Conservation (phyloP, 2,797 vertebrate genomes). For the Liparis tanakae region DNA sequence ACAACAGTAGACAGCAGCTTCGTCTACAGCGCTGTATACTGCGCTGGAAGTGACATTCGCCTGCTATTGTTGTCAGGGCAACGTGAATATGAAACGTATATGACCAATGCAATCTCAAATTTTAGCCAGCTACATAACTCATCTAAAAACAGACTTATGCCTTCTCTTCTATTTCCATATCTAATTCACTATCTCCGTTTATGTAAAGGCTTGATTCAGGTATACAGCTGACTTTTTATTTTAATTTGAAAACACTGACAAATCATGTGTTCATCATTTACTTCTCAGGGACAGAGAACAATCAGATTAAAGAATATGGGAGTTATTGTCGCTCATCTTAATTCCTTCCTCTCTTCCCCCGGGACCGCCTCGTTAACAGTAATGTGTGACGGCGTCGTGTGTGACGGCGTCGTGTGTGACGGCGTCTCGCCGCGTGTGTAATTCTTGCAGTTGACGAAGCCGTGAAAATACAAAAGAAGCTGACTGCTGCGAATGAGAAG, state of each 20-base stretch:
- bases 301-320: not conserved
- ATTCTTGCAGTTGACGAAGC: slow-evolving; percentile 88
- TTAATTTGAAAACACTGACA: not conserved
- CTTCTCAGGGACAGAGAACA: not conserved
- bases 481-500: slow-evolving; percentile 84
- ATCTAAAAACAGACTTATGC: slow-evolving; percentile 61
- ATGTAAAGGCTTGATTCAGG: slow-evolving; percentile 46
- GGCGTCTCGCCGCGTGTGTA: not conserved
- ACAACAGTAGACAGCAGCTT: not conserved
- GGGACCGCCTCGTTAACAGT: not conserved
- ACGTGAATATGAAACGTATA: not conserved
- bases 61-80: slow-evolving; percentile 1
- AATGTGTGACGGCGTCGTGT: not conserved
- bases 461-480: slow-evolving; percentile 87
- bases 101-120: slow-evolving; percentile 25
- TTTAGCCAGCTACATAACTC: slow-evolving; percentile 31
- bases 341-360: not conserved
- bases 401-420: not conserved
- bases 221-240: slow-evolving; percentile 3
- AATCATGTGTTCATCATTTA: not conserved
- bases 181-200: slow-evolving; percentile 61
- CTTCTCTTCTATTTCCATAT: not conserved
- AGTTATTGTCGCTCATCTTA: not conserved
- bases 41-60: not conserved
- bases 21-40: not conserved